phyloP scores from a whole-genome alignment of 2,797 vertebrate species.

The Diglossa cyanea region DNA sequence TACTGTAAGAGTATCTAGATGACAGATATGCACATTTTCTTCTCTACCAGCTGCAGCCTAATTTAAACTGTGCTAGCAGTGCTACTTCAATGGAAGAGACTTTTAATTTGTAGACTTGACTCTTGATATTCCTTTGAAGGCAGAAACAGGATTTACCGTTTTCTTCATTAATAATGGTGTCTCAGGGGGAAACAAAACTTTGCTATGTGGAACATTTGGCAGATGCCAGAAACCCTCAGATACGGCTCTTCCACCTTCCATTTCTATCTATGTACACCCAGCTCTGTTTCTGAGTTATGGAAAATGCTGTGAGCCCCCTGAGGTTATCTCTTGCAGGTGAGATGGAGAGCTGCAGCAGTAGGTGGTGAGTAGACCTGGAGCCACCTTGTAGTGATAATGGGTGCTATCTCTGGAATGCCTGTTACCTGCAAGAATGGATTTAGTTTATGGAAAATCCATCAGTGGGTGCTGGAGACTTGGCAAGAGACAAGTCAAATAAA shows the following conservation, averaged over 20 bases:
- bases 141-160: background rate
- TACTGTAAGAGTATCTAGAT: background rate
- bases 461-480: background rate
- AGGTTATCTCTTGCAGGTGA: background rate
- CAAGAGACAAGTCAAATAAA: background rate
- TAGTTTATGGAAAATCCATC: background rate
- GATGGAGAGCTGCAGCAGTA: background rate
- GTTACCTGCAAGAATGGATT: background rate
- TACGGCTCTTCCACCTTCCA: rapidly evolving
- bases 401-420: background rate
- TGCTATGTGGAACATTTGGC: background rate
- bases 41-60: background rate
- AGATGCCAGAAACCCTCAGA: background rate
- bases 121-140: background rate
- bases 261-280: background rate
- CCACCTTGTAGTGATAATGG: rapidly evolving
- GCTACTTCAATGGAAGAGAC: background rate
- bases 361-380: background rate
- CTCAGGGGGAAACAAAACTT: background rate
- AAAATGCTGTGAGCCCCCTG: background rate
- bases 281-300: background rate
- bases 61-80: background rate
- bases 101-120: background rate
- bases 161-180: background rate
- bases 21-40: background rate